Base-by-base conservation (phyloP, 2,888 invertebrate species). In the Apodemia duryi region DNA sequence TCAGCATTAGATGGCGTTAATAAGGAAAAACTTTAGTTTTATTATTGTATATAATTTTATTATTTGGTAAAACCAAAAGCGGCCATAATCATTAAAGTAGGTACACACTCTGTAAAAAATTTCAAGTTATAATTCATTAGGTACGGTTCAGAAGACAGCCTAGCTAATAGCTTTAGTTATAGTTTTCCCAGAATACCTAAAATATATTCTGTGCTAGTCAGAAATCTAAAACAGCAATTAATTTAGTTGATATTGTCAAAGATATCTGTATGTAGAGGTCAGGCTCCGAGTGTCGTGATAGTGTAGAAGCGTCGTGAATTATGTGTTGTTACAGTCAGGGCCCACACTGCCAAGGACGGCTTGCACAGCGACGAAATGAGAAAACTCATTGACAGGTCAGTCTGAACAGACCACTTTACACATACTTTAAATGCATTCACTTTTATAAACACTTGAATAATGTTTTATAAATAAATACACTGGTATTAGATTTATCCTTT, bases 361-460 rank as follows among this genome's bases (percentile, higher is more conserved):
- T 95, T 97, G 95, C 95, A 96, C 93, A 96, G 96, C 93, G 98
- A 97, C 94, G 97, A 97, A 95, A 97, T 97, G 96, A 96, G 98
- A 94, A 97, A 97, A 95, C 96, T 97, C 93, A 96, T 98, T 94
- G 98, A 98, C 95, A 97, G 97, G 97, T 97, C 95, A 96, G 95
- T 96, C 86, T 76, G 68, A 66, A 71, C 74, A 81, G 83, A 75
- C 80, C 78, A 43, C 61, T 38, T 65, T 61, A 57, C 63, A 35
- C 57, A 63, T 13, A 21, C 13, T 46, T 62, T 62, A 21, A 11
- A 28, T 61, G 21, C n/a, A 61, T 43, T 43, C 32, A 66, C 57
- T 35, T 60, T 43, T 63, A 63, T 63, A 43, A 54, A 61, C 46
- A 62, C 54, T 21, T 38, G n/a, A 43, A 43, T 43, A 28, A 38